Conservation (phyloP, 2,888 invertebrate species). For the Standfussiana lucernea region DNA sequence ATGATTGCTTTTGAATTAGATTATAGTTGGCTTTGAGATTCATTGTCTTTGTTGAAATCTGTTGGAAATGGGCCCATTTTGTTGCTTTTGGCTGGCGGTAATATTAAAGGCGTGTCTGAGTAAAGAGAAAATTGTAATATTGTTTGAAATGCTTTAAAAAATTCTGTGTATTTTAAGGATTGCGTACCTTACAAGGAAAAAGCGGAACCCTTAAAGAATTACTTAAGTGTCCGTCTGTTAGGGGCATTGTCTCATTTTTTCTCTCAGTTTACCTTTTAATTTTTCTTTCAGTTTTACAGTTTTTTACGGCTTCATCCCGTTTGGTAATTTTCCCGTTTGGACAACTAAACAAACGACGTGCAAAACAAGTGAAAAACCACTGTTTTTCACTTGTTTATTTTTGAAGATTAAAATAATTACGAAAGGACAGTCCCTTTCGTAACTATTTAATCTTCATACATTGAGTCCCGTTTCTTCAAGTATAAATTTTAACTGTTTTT, state of each 20-base stretch:
- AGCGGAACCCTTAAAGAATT: background rate
- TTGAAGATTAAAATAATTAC: too few relatives aligned
- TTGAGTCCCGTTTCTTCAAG: too few relatives aligned
- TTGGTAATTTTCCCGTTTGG: too few relatives aligned
- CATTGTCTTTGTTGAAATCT: slow-evolving; percentile 33
- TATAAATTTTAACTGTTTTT: too few relatives aligned
- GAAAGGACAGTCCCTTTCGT: too few relatives aligned
- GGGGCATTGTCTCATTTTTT: background rate
- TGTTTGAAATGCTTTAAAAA: background rate
- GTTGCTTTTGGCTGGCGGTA: slow-evolving; percentile 15
- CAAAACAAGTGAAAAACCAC: too few relatives aligned
- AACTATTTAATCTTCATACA: too few relatives aligned
- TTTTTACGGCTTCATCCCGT: too few relatives aligned
- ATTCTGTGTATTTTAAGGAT: background rate
- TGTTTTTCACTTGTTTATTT: too few relatives aligned
- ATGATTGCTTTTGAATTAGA: slow-evolving; percentile 53
- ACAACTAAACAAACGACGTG: too few relatives aligned
- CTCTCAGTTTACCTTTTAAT: background rate
- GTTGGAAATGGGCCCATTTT: slow-evolving; percentile 27
- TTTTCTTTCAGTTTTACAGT: background rate
- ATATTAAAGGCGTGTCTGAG: background rate
- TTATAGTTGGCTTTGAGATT: slow-evolving; percentile 38
- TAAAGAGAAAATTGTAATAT: slow-evolving; percentile 6
- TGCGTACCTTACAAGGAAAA: background rate
- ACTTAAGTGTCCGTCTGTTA: background rate